Conservation (phyloP, 2,113 vertebrate species). For the Ornithorhynchus anatinus region DNA sequence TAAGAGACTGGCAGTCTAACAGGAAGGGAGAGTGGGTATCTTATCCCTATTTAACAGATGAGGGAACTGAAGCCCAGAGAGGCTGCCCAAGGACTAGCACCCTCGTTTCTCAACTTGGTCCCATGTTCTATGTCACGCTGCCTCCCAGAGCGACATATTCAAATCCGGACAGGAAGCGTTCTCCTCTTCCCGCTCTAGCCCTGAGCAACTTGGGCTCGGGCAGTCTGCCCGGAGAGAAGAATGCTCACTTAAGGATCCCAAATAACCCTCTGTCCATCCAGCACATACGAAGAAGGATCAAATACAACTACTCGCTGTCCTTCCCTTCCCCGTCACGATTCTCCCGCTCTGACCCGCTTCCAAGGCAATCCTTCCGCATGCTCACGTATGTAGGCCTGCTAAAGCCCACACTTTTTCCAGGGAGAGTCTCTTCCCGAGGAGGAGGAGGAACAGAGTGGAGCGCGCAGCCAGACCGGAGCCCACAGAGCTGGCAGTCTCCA, state of each 20-base stretch:
- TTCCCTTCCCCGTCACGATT: not conserved
- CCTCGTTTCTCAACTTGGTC: no score
- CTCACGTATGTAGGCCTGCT: not conserved
- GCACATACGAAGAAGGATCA: slow-evolving; percentile 19
- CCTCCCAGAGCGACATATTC: no score
- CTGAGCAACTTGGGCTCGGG: slow-evolving; percentile 14
- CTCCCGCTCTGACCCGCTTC: slow-evolving; percentile 21
- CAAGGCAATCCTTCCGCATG: not conserved
- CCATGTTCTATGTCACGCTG: no score
- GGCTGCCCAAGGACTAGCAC: no score
- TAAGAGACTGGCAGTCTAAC: no score
- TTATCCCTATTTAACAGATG: no score
- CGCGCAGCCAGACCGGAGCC: not conserved
- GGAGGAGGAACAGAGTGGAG: not conserved
- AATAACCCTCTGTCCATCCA: slow-evolving; percentile 46
- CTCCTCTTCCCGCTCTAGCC: not conserved
- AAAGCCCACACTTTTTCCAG: slow-evolving; percentile 23
- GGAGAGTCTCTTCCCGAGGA: not conserved
- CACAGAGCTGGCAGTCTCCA: not conserved
- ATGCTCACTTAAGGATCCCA: slow-evolving; percentile 32
- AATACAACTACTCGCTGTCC: slow-evolving; percentile 15
- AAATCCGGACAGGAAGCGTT: not conserved
- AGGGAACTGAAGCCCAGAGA: no score
- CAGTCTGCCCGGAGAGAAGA: slow-evolving; percentile 47
- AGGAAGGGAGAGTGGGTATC: no score